Conservation (phyloP, 2,113 vertebrate species). For the Neomonachus schauinslandi region DNA sequence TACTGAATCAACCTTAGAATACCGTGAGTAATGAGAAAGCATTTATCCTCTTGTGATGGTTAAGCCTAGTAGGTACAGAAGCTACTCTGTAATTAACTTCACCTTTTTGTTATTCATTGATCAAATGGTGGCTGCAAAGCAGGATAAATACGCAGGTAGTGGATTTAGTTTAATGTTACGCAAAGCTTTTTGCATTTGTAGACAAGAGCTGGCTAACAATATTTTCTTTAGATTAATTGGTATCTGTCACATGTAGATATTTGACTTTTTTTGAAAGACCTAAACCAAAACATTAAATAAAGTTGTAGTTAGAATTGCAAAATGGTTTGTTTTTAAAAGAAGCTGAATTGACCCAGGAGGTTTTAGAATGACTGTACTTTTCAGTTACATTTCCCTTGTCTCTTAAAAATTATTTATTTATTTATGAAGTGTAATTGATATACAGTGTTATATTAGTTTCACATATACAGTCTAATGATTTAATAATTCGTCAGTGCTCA, state of each 20-base stretch:
- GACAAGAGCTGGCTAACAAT: neutral
- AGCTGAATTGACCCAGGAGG: neutral
- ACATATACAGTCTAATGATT: neutral
- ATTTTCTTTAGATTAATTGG: slow-evolving; percentile 24
- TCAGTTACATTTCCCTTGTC: neutral
- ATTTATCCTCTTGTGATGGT: neutral
- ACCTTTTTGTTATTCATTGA: neutral
- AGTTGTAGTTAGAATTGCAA: neutral
- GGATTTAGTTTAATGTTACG: neutral
- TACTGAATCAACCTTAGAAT: neutral
- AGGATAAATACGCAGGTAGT: neutral
- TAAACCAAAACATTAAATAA: slow-evolving; percentile 10
- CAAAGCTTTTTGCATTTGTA: neutral
- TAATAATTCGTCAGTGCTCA: neutral
- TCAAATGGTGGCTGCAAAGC: neutral
- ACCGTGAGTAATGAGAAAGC: neutral
- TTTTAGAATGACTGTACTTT: neutral
- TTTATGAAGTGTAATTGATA: neutral
- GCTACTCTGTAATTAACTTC: neutral
- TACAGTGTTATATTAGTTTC: neutral
- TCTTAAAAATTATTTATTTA: neutral
- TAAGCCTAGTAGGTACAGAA: slow-evolving; percentile 1
- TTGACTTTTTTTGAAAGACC: neutral
- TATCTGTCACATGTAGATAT: neutral
- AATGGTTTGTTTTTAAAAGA: slow-evolving; percentile 38